Base-by-base conservation (phyloP, 2,797 vertebrate species). In the Protosalanx chinensis region DNA sequence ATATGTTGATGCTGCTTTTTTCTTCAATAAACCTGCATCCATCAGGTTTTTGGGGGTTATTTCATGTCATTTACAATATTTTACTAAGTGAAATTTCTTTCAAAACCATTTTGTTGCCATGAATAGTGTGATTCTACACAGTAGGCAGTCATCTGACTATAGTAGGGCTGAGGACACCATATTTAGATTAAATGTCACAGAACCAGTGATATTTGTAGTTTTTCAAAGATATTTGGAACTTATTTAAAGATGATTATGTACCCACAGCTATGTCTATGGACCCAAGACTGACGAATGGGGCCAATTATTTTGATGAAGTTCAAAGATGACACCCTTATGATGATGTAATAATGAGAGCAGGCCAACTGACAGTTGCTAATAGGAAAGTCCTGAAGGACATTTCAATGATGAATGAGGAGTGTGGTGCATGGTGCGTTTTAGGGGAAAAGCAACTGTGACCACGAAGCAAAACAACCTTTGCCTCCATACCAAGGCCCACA, bases 231-330 rank as follows among this genome's bases (percentile, higher is more conserved):
- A 27, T 67, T 57, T 32, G 66, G 20, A 8, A 37, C 13, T 60
- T 33, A 53, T 59, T 70, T 70, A 41, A 56, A 58, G 30, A 67
- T 60, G 68, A 70, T 64, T 46, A 41, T 66, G 59, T 67, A 61
- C 57, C 65, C 70, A 53, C 61, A 35, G 67, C 13, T 33, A n/a
- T 74, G 74, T 85, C 82, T 74, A 70, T 41, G 69, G n/a, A 74
- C 78, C 78, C 77, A 49, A 63, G 46, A 60, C 81, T 91, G 90
- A 93, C 88, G 88, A 91, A 92, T 90, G 83, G 72, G 70, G 33
- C 79, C 86, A 91, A 91, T 93, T 92, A 91, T 84, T 74, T 81
- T 91, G 89, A 92, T 92, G 85, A 90, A 91, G 90, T 90, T 91
- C 87, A 92, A 89, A 86, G 89, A 90, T 91, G 88, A 89, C 89